Evolutionary conservation across 2,888 invertebrate genomes (phyloP), one percentile per base, ranked within the genome.

Genomic region (Lysandra coridon): DNA sequence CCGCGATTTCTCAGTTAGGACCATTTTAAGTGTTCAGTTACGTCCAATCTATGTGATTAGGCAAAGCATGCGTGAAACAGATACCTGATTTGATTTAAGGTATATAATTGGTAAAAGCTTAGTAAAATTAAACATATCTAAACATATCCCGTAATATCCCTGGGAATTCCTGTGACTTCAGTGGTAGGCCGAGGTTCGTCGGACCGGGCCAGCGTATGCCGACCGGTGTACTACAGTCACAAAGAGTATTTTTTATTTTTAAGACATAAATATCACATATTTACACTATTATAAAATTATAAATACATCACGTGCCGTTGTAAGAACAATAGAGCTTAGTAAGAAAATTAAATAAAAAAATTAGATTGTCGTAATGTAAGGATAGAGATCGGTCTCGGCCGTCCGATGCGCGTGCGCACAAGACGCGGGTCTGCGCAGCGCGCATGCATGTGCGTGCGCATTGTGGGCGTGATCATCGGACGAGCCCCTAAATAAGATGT

Each of bases 251-350:
- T 83, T 85, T 86, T 85, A 85, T 82, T 85, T 87, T 91, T 90
- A 88, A 87, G 86, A 89, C 85, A 89, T 89, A 90, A 89, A 90
- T 69, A 88, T 91, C 88, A 92, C 91, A 92, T 94, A 94, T 94
- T 94, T 93, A 94, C 93, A 94, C 92, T 92, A 92, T 91, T 92
- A 89, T 90, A 86, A 87, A 93, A 89, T 91, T 91, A 92, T 87
- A 89, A 91, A 92, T 92, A 93, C 92, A 93, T 93, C 91, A 92
- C 90, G 88, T 92, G 91, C 87, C 88, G 86, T 90, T 90, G 88
- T 88, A 89, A 90, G 90, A 92, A 93, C 92, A 88, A 92, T 94
- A 94, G 94, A 94, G 94, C 94, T 94, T 94, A 94, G 93, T 94
- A 93, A 91, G 91, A 91, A 88, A 91, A 91, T 86, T 91, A 91